Evolutionary conservation across 35 echinoderm and acorn worm genomes (phyloP).

Genomic region (Ophiothrix spiculata): DNA sequence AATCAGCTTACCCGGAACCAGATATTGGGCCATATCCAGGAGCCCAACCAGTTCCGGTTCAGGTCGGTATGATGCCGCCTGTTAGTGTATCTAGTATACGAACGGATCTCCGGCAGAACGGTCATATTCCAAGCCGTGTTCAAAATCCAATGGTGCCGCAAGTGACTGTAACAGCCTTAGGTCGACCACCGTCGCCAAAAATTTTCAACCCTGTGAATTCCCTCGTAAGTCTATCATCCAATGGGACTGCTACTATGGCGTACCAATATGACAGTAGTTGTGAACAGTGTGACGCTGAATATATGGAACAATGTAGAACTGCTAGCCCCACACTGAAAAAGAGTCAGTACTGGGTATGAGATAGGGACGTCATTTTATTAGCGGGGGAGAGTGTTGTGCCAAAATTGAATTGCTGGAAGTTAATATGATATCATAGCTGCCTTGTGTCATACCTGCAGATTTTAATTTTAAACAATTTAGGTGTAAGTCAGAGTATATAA

Average conservation of each 20-base stretch:
- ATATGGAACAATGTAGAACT: constrained; percentile 52
- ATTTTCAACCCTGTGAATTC: constrained; percentile 13
- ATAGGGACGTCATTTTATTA: neutral
- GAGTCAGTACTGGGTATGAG: constrained; percentile 97
- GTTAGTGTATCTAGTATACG: constrained; percentile 6
- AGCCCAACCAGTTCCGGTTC: constrained; percentile 29
- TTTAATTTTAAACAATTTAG: too few relatives aligned
- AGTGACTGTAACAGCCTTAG: constrained; percentile 88
- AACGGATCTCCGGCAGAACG: constrained; percentile 18
- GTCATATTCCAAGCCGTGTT: constrained; percentile 33
- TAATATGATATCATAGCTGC: neutral
- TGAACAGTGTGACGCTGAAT: constrained; percentile 55
- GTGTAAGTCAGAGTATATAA: too few relatives aligned
- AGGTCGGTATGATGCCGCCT: constrained; percentile 24
- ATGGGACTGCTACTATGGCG: constrained; percentile 53
- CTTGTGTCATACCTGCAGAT: neutral
- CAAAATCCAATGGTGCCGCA: constrained; percentile 82
- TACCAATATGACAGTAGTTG: constrained; percentile 50
- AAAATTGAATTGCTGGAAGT: neutral
- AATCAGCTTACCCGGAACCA: constrained; percentile 38
- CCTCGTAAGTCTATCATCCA: constrained; percentile 65
- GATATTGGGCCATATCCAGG: constrained; percentile 44
- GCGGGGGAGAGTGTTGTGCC: neutral
- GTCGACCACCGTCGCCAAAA: constrained; percentile 76
- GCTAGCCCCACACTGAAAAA: constrained; percentile 77